Percentiles rank a stretch among this genome's conserved stretches.
These are phyloP conservation scores for Neoitamus cyanurus DNA, from an alignment of 2,888 invertebrate species.

Conservation along the genomic window DNA sequence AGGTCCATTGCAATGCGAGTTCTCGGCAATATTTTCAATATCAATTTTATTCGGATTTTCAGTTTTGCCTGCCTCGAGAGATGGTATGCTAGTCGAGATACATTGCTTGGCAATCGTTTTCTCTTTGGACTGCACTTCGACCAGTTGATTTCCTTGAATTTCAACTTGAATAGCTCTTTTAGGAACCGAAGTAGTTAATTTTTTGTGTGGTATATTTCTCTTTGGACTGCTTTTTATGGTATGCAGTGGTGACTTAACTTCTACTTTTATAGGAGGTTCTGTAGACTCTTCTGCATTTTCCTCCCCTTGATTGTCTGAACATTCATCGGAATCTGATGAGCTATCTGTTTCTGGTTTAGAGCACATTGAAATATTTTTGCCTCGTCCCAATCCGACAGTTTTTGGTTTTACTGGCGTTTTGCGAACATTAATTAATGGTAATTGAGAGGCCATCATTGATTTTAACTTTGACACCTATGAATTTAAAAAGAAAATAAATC, in stretches of 20 bases:
- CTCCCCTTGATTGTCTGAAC: background rate
- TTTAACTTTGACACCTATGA: background rate
- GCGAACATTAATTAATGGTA: background rate
- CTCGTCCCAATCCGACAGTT: conserved; percentile 55
- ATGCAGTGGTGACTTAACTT: background rate
- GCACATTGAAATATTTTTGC: conserved; percentile 57
- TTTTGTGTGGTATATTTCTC: background rate
- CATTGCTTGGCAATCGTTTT: background rate
- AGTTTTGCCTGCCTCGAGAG: background rate
- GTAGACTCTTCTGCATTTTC: background rate
- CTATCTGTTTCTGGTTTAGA: conserved; percentile 16
- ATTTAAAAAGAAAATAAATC: background rate
- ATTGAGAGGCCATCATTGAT: background rate
- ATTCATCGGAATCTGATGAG: background rate
- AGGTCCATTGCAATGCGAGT: background rate
- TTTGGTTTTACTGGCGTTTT: background rate
- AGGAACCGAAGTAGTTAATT: background rate
- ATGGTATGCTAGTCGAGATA: background rate
- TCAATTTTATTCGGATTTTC: background rate
- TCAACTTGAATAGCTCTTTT: conserved; percentile 20
- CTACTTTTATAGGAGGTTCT: background rate
- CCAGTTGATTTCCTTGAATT: background rate
- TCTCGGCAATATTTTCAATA: background rate
- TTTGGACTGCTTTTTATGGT: background rate
- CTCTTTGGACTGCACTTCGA: background rate